Percentiles rank a stretch among this genome's conserved stretches.
Conservation (phyloP, 2,888 invertebrate genomes). For the Euspilapteryx auroguttella region DNA sequence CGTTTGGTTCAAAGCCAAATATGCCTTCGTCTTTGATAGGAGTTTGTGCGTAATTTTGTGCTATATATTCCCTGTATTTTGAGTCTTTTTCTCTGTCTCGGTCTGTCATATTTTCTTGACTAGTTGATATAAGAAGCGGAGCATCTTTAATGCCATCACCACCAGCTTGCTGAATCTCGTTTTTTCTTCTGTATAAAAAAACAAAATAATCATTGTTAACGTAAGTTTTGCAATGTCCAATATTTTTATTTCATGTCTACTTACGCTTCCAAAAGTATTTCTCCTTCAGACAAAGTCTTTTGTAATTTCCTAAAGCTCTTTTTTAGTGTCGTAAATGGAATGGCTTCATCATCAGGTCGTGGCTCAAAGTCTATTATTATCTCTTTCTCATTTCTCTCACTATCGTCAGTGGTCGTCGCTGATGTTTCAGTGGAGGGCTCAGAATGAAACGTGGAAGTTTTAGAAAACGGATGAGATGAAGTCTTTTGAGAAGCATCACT, state of each 20-base stretch:
- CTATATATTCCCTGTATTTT: slow-evolving; percentile 37
- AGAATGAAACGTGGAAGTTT: slow-evolving; percentile 55
- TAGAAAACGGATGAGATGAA: slow-evolving; percentile 41
- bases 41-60: slow-evolving; percentile 56
- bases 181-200: slow-evolving; percentile 36
- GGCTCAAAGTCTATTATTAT: slow-evolving; percentile 90
- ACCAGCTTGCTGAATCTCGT: slow-evolving; percentile 37
- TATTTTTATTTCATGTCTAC: slow-evolving; percentile 12
- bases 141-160: slow-evolving; percentile 48
- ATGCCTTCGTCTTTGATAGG: slow-evolving; percentile 64
- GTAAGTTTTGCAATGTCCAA: no score
- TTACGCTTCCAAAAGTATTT: slow-evolving; percentile 68
- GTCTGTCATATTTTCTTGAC: slow-evolving; percentile 64
- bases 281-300: slow-evolving; percentile 81
- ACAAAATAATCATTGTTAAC: background rate
- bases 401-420: slow-evolving; percentile 51
- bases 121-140: slow-evolving; percentile 58
- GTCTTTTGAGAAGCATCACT: slow-evolving; percentile 48
- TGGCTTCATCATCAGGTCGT: slow-evolving; percentile 65
- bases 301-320: slow-evolving; percentile 59
- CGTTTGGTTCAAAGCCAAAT: slow-evolving; percentile 54
- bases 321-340: slow-evolving; percentile 59
- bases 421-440: slow-evolving; percentile 56
- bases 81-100: slow-evolving; percentile 48
- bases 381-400: slow-evolving; percentile 72